A percentile compares a stretch with the other conserved stretches of the same genome.
Evolutionary conservation across 2,888 invertebrate species (phyloP).

Genomic region (Zele albiditarsus): DNA sequence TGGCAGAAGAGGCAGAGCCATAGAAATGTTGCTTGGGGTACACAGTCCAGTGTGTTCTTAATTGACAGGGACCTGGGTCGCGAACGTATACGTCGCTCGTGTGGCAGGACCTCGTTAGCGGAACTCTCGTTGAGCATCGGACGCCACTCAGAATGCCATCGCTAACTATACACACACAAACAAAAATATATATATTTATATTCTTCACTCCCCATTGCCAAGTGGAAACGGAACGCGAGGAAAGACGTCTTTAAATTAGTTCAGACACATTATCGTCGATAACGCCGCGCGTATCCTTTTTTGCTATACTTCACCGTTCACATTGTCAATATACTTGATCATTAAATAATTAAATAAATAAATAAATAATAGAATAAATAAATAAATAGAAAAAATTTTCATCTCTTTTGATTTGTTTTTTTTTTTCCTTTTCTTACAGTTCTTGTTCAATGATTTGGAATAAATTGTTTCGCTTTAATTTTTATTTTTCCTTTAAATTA

Average conservation of each 20-base stretch:
- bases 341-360: slow-evolving; percentile 15
- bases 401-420: too few species aligned
- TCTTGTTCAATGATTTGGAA: not conserved
- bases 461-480: not conserved
- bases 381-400: not conserved
- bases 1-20: slow-evolving; percentile 53
- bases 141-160: slow-evolving; percentile 64
- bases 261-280: slow-evolving; percentile 70
- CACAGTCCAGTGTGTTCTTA: slow-evolving; percentile 69
- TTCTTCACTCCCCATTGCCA: slow-evolving; percentile 16
- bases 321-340: slow-evolving; percentile 21
- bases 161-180: slow-evolving; percentile 55
- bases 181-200: not conserved
- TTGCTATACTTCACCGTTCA: slow-evolving; percentile 13
- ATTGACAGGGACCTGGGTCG: slow-evolving; percentile 69
- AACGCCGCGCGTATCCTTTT: slow-evolving; percentile 54
- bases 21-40: slow-evolving; percentile 71
- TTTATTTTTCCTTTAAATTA: not conserved
- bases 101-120: slow-evolving; percentile 69
- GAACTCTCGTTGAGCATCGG: slow-evolving; percentile 51
- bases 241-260: slow-evolving; percentile 71
- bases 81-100: slow-evolving; percentile 50
- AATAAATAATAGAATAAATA: slow-evolving; percentile 10
- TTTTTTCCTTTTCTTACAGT: too few species aligned
- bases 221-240: slow-evolving; percentile 49